Percentiles rank a stretch among this genome's conserved stretches.
Conservation (phyloP, 2,113 vertebrate species). For the Stigmatopora argus region DNA sequence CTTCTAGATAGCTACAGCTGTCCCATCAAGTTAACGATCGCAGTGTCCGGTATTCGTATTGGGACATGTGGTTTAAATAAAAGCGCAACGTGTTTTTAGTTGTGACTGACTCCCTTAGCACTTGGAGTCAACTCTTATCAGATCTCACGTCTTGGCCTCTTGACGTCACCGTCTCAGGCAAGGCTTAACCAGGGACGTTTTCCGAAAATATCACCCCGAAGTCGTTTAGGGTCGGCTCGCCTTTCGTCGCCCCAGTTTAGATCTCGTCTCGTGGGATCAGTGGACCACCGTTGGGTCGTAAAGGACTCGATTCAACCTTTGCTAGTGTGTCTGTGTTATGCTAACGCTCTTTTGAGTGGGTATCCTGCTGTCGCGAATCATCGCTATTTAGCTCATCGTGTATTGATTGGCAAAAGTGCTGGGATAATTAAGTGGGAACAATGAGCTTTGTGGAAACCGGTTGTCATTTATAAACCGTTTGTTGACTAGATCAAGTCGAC, state of each 20-base stretch:
- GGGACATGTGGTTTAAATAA: not conserved
- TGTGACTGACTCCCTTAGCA: slow-evolving; percentile 5
- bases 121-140: slow-evolving; percentile 26
- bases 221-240: slow-evolving; percentile 9
- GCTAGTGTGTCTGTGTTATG: slow-evolving; percentile 32
- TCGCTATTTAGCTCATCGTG: slow-evolving; percentile 27
- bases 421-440: slow-evolving; percentile 35
- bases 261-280: slow-evolving; percentile 36
- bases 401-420: slow-evolving; percentile 20
- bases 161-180: slow-evolving; percentile 24
- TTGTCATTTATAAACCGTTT: no score
- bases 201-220: slow-evolving; percentile 25
- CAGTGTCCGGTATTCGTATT: not conserved
- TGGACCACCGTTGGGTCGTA: slow-evolving; percentile 23
- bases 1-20: not conserved
- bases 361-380: slow-evolving; percentile 25
- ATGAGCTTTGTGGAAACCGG: slow-evolving; percentile 9
- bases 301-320: slow-evolving; percentile 48
- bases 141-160: slow-evolving; percentile 18
- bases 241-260: slow-evolving; percentile 34
- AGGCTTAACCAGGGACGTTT: slow-evolving; percentile 13
- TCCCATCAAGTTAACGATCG: not conserved
- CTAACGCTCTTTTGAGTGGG: slow-evolving; percentile 12
- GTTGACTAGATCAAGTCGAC: not conserved
- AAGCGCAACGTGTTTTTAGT: not conserved